Conservation (phyloP, 2,113 vertebrate species). For the Diphyllodes magnificus region DNA sequence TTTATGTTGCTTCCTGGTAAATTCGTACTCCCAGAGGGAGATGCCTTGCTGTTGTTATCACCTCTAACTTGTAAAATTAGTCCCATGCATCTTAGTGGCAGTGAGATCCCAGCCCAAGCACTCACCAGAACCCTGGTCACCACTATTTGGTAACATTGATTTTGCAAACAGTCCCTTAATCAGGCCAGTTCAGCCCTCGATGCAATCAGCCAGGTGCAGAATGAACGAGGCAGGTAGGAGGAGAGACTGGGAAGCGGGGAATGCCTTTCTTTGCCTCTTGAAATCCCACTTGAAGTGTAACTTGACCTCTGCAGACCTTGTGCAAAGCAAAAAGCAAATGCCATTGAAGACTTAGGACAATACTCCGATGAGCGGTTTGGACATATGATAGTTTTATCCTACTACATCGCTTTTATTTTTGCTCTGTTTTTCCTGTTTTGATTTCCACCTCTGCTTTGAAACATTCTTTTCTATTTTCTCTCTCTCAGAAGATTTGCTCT, state of each 20-base stretch:
- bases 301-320: neutral
- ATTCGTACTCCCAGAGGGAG: neutral
- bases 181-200: neutral
- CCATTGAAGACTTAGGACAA: constrained; percentile 3
- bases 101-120: neutral
- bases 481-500: constrained; percentile 78
- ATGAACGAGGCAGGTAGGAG: neutral
- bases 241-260: neutral
- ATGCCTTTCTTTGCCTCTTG: neutral
- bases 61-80: neutral
- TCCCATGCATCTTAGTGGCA: neutral
- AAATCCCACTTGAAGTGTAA: constrained; percentile 40
- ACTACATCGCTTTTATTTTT: neutral
- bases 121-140: neutral
- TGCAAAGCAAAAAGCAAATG: constrained; percentile 32
- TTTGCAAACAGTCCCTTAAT: neutral
- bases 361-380: neutral
- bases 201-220: neutral
- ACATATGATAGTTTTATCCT: constrained; percentile 1
- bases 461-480: constrained; percentile 58
- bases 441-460: constrained; percentile 25
- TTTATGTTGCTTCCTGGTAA: neutral
- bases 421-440: neutral
- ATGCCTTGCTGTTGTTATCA: accelerated
- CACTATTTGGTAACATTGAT: accelerated